Percentiles rank a stretch among this genome's conserved stretches.
These are phyloP conservation scores for Hirtodrosophila duncani DNA, from an alignment of 2,888 invertebrate genomes.

Conservation along the genomic window DNA sequence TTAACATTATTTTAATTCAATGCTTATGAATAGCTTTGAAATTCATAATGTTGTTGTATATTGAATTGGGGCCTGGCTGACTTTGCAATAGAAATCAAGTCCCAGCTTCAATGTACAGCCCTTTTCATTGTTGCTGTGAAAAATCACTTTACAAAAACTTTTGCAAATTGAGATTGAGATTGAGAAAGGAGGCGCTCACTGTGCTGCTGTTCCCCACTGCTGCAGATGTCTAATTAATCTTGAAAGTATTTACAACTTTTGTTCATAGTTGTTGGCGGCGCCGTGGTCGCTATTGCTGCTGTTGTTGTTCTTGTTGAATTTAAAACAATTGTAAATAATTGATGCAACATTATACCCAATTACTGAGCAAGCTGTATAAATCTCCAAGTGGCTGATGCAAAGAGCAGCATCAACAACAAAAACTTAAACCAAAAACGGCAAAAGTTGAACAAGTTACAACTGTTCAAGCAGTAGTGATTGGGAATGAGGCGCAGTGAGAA, in stretches of 20 bases:
- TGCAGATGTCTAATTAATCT: constrained; percentile 59
- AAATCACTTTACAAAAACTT: constrained; percentile 32
- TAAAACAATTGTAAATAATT: constrained; percentile 71
- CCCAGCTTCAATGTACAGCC: neutral
- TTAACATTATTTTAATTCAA: too few species aligned
- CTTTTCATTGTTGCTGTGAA: constrained; percentile 27
- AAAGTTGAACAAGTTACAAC: constrained; percentile 53
- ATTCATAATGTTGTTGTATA: too few species aligned
- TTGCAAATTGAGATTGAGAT: too few species aligned
- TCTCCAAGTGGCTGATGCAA: constrained; percentile 29
- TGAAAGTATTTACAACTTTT: constrained; percentile 66
- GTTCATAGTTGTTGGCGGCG: constrained; percentile 38
- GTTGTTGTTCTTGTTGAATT: constrained; percentile 35
- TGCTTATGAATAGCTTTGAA: too few species aligned
- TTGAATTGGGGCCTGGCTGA: too few species aligned
- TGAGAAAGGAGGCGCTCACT: too few species aligned
- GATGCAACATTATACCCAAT: constrained; percentile 67
- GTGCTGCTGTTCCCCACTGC: constrained; percentile 10
- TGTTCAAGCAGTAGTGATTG: constrained; percentile 40
- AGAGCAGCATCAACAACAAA: constrained; percentile 20
- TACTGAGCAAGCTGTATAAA: constrained; percentile 56
- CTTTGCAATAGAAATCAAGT: neutral
- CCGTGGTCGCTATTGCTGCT: constrained; percentile 4
- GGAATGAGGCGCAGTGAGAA: neutral
- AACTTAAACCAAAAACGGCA: constrained; percentile 38